These are phyloP conservation scores for Slavum lentiscoides DNA, from an alignment of 2,888 invertebrate genomes.

Conservation along the genomic window DNA sequence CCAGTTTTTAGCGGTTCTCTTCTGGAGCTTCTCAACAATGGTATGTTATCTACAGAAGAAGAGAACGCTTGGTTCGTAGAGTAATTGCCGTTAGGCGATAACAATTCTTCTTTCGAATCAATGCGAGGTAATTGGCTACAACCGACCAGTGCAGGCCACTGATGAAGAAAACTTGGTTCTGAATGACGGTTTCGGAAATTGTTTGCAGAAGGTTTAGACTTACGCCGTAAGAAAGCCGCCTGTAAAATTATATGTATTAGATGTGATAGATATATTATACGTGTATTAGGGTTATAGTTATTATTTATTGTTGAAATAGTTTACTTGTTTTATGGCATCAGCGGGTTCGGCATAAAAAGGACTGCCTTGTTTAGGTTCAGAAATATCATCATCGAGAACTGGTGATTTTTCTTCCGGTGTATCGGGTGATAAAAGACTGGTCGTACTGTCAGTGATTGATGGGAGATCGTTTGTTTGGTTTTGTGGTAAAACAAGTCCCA, in stretches of 20 bases:
- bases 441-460: conserved; percentile 43
- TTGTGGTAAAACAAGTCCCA: conserved; percentile 35
- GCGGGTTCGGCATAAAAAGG: conserved; percentile 90
- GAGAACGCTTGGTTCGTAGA: conserved; percentile 61
- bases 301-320: not conserved
- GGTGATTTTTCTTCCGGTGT: conserved; percentile 48
- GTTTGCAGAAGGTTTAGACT: conserved; percentile 34
- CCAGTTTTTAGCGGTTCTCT: conserved; percentile 64
- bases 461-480: conserved; percentile 42
- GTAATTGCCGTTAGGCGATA: conserved; percentile 43
- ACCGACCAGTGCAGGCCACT: conserved; percentile 58
- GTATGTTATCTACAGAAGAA: conserved; percentile 72
- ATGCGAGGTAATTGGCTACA: conserved; percentile 60
- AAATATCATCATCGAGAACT: conserved; percentile 24
- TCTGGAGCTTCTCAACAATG: conserved; percentile 59
- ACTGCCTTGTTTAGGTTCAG: conserved; percentile 70
- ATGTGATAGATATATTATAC: too few relatives aligned
- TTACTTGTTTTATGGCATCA: conserved; percentile 69
- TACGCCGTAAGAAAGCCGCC: conserved; percentile 41
- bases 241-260: not conserved
- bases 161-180: conserved; percentile 61
- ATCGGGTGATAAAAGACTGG: conserved; percentile 42
- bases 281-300: too few relatives aligned
- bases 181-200: conserved; percentile 61
- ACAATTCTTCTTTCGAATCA: conserved; percentile 59